Base-by-base conservation (phyloP, 2,797 vertebrate species). In the Sebastes reedi region DNA sequence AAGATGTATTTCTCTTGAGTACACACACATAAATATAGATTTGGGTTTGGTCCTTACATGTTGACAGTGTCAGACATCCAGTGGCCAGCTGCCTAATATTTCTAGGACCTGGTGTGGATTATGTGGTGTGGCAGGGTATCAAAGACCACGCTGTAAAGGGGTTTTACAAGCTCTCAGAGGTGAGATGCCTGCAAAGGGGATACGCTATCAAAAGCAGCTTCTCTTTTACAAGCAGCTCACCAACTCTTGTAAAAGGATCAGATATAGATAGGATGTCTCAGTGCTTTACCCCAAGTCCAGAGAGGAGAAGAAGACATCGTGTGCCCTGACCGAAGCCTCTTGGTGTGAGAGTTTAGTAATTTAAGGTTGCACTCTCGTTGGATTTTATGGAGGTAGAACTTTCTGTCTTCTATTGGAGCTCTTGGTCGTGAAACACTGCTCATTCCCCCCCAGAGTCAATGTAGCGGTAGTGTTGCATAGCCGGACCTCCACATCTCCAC, bases 121-220 rank as follows among this genome's bases (percentile, higher is more conserved):
- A 88, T 88, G 87, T 83, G 84, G 65, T 79, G 80, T 88, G 88
- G 88, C 88, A 83, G 72, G 72, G 75, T 89, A 90, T 92, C 89
- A 88, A 82, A 90, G 85, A 87, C 71, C 69, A 79, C 3, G 72
- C 84, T 87, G 86, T 92, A 91, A 91, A 93, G 75, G 32, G 78
- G 39, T 85, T 94, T 93, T 93, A 94, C 90, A 86, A 91, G 89
- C 90, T 87, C 86, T 90, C 81, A 34, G 89, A 92, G 90, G 92
- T 92, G 93, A 92, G 82, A 92, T 80, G 89, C 84, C 87, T 88
- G 86, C 86, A 80, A 88, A 87, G 83, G 75, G 83, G 89, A 90
- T 90, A 83, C 67, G 80, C 91, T 84, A 91, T 94, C 92, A 93
- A 92, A 92, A 91, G 88, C 90, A 82, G 86, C 87, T 93, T 91